Base-by-base conservation (phyloP, 2,797 vertebrate species). In the Sebastes alutus region DNA sequence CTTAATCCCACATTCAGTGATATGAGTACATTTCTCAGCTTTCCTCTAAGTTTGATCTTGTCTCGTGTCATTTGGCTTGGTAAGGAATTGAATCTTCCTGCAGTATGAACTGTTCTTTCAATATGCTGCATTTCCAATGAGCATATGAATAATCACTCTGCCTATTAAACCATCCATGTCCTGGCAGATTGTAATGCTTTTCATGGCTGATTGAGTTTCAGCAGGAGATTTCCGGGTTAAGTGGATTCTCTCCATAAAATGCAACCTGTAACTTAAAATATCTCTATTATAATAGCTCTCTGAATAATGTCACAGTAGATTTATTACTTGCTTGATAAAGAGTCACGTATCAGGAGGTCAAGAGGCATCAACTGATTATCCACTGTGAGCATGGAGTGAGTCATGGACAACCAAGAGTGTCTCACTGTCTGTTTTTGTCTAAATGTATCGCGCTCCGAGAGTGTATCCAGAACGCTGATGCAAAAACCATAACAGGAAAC, bases 401-500 rank as follows among this genome's bases (percentile, higher is more conserved):
- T 65, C 27, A 58, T 18, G 54, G 52, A 76, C 13, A 63, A 23
- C 13, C 13, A 11, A 10, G 25, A 22, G 22, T 14, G 20, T 12
- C 12, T 56, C 11, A 9, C 38, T 64, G 16, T 76, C 55, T 60
- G 16, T 54, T 55, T 49, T 55, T 46, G 33, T 71, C 30, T 29
- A 6, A 59, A 33, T 55, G 23, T 65, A 64, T 42, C n/a, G 20
- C 5, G 25, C 32, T 65, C 23, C 30, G 9, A 69, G 30, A 72
- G 9, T 69, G 20, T 11, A 59, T 7, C 8, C 23, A 81, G 18
- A 63, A 49, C 56, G 18, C 49, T 85, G 60, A 88, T 74, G 56
- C 60, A 73, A 84, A 80, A 80, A 42, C 33, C 33, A 18, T n/a
- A 58, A 66, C 33, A 81, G 42, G 38, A 64, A 80, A 32, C n/a